These are phyloP conservation scores for Oxyura jamaicensis DNA, from an alignment of 2,113 vertebrate species.

Conservation along the genomic window DNA sequence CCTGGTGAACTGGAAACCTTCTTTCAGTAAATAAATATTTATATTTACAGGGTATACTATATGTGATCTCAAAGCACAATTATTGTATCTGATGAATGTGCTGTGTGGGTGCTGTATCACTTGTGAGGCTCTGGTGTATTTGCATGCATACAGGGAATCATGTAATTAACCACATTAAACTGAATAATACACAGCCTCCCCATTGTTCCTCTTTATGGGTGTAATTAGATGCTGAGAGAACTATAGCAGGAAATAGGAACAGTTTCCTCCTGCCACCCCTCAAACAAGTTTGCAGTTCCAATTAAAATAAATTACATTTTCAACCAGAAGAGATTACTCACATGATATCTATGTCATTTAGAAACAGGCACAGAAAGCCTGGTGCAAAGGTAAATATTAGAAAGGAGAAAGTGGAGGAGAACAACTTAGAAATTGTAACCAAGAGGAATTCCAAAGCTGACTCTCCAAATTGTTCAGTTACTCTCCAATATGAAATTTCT, in stretches of 20 bases:
- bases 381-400: background rate
- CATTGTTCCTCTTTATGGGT: conserved; percentile 35
- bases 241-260: conserved; percentile 35
- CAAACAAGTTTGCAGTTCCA: conserved; percentile 58
- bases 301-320: conserved; percentile 65
- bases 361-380: background rate
- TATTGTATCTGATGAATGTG: background rate
- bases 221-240: conserved; percentile 44
- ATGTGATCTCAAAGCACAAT: background rate
- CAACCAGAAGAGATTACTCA: conserved; percentile 23
- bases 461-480: background rate
- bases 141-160: background rate
- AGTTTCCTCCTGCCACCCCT: conserved; percentile 48
- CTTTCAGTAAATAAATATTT: background rate
- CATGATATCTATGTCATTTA: background rate
- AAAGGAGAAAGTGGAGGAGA: background rate
- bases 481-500: background rate
- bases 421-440: background rate
- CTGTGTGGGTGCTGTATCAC: background rate
- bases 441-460: background rate
- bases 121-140: background rate
- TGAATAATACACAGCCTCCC: background rate
- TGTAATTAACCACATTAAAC: conserved; percentile 32
- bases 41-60: rapidly evolving
- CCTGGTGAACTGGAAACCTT: background rate